phyloP scores from a whole-genome alignment of 2,797 vertebrate genomes.

The Sebastes miniatus region DNA sequence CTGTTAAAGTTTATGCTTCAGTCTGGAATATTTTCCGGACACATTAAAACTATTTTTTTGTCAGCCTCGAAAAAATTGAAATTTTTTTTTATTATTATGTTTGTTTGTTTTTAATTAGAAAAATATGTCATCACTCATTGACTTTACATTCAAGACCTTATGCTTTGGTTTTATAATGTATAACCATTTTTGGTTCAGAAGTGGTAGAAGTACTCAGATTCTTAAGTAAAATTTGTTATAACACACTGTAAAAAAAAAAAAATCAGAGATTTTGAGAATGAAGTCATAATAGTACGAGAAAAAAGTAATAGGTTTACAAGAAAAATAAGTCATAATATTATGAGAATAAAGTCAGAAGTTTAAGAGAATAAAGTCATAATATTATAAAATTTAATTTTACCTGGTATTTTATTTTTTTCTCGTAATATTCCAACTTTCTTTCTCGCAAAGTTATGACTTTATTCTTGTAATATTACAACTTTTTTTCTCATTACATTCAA shows the following conservation, averaged over 20 bases:
- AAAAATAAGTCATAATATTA: too few species aligned
- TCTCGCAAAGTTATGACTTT: too few species aligned
- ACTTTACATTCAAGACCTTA: neutral
- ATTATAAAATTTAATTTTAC: too few species aligned
- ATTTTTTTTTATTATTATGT: too few species aligned
- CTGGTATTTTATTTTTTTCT: too few species aligned
- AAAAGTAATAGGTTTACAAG: too few species aligned
- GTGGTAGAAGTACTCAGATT: neutral
- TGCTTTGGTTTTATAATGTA: neutral
- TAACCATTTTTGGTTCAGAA: neutral
- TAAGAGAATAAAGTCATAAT: too few species aligned
- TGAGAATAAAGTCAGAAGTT: too few species aligned
- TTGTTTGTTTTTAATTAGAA: neutral
- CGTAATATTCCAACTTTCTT: too few species aligned
- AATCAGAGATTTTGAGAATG: too few species aligned
- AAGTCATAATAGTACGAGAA: too few species aligned
- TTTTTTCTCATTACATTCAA: neutral
- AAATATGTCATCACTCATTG: neutral
- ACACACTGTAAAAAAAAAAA: neutral
- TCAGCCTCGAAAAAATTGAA: neutral
- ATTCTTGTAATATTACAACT: too few species aligned
- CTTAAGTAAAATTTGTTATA: neutral
- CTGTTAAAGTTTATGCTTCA: neutral
- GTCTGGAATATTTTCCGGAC: neutral
- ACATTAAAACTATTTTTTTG: neutral